Evolutionary conservation across 1,140 invertebrate species (phyloP), one percentile per base, ranked within the genome.

Genomic region (Pectinophora gossypiella): DNA sequence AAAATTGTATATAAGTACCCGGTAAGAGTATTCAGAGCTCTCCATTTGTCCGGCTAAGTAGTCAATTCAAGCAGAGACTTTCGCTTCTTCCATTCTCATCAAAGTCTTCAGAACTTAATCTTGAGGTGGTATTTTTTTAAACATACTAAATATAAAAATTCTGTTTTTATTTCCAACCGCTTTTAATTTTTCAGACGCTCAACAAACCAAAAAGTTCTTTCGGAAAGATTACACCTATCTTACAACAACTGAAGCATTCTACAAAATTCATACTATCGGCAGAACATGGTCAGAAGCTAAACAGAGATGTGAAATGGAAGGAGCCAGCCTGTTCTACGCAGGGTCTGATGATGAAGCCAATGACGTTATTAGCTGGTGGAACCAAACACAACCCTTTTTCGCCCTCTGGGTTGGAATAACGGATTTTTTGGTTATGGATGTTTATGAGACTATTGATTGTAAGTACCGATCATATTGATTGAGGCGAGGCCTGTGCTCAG

Each of bases 311-410:
- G 56, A 55, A 0, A 48, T 65, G 40, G 78, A 86, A 54, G 79
- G 80, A 0, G 72, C 77, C 0, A 59, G 51, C 15, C 50, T 86
- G 1, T 86, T 84, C 42, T 81, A 76, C 13, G 68, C 83, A 3
- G 64, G 74, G 19, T 65, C 75, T 40, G 56, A 76, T 0, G 46
- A 57, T 0, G 80, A 85, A 42, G 68, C 66, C 0, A 22, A 69
- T 2, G 54, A 56, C 0, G 68, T 84, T 2, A 57, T 72, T 10
- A 45, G 19, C 0, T 71, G 56, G 38, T 78, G 68, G 70, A 80
- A 80, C 15, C 27, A 47, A 38, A 76, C 72, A 2, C 73, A 76
- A 22, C 62, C 64, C 0, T 72, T 61, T 7, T 6, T 21, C 49
- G 59, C 52, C 21, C 61, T 82, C 12, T 75, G 49, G 16, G 62